phyloP scores from a whole-genome alignment of 2,797 vertebrate genomes.

The Pteronotus mesoamericanus region DNA sequence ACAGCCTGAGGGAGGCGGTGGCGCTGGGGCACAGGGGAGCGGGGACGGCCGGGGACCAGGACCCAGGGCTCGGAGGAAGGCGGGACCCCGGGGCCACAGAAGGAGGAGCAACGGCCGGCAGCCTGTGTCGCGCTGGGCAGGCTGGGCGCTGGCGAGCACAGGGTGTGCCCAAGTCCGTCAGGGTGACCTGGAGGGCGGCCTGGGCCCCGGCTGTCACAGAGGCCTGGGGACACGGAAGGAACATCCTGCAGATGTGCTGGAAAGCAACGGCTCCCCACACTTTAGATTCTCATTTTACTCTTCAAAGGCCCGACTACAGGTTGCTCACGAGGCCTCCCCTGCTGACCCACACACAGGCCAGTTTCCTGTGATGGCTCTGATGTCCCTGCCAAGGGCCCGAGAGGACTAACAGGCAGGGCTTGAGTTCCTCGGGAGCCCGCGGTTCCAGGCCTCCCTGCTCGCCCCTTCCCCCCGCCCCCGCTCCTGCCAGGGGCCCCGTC shows the following conservation, averaged over 20 bases:
- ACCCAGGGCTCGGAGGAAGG: too few species aligned
- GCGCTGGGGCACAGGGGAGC: too few species aligned
- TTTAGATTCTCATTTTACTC: neutral
- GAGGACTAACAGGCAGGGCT: constrained; percentile 61
- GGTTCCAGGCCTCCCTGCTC: constrained; percentile 65
- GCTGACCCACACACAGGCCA: neutral
- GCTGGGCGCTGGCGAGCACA: neutral
- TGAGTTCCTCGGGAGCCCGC: constrained; percentile 55
- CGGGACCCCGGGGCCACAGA: too few species aligned
- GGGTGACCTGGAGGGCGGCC: neutral
- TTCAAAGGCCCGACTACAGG: neutral
- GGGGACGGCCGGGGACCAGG: rapidly evolving
- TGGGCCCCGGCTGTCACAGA: too few species aligned
- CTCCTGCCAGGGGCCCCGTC: neutral
- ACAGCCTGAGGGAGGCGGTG: neutral
- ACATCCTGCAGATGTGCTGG: neutral
- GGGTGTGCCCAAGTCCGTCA: neutral
- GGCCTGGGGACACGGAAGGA: neutral
- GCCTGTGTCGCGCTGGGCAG: neutral
- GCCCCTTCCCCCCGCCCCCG: neutral
- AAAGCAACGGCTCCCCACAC: neutral
- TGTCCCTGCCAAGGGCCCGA: constrained; percentile 53
- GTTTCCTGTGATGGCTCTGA: constrained; percentile 50
- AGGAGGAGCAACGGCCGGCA: neutral
- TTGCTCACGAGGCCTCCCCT: neutral